phyloP scores from a whole-genome alignment of 2,888 invertebrate species.

The Nemotelus pantherinus region DNA sequence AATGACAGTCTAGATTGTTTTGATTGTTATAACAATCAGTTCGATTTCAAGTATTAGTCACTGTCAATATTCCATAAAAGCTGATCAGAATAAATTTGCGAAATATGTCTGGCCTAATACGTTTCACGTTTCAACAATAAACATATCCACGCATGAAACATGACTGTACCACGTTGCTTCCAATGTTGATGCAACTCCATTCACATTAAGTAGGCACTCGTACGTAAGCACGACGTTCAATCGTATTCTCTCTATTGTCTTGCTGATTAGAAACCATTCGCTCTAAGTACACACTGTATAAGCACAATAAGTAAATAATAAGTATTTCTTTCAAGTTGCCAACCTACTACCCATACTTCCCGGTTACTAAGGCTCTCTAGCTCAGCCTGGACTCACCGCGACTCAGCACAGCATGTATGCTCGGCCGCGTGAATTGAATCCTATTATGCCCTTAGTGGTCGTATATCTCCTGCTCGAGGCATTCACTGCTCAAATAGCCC shows the following conservation, averaged over 20 bases:
- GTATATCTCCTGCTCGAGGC: constrained; percentile 20
- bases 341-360: neutral
- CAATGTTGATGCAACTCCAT: too few species aligned
- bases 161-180: neutral
- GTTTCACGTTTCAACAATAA: constrained; percentile 4
- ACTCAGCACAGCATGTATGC: too few species aligned
- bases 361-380: neutral
- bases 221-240: neutral
- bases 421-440: constrained; percentile 28
- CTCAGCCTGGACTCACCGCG: too few species aligned
- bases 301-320: constrained; percentile 21
- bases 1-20: too few species aligned
- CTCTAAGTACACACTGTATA: neutral
- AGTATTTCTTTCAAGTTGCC: neutral
- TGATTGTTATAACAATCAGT: too few species aligned
- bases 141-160: neutral
- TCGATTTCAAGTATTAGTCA: too few species aligned
- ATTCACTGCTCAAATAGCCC: constrained; percentile 32
- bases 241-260: constrained; percentile 15
- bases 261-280: constrained; percentile 39
- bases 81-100: too few species aligned
- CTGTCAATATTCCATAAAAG: too few species aligned
- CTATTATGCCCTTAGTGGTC: constrained; percentile 37
- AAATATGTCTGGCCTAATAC: neutral
- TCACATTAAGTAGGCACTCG: too few species aligned